Conservation (phyloP, 2,113 vertebrate species). For the Coryphaenoides rupestris region DNA sequence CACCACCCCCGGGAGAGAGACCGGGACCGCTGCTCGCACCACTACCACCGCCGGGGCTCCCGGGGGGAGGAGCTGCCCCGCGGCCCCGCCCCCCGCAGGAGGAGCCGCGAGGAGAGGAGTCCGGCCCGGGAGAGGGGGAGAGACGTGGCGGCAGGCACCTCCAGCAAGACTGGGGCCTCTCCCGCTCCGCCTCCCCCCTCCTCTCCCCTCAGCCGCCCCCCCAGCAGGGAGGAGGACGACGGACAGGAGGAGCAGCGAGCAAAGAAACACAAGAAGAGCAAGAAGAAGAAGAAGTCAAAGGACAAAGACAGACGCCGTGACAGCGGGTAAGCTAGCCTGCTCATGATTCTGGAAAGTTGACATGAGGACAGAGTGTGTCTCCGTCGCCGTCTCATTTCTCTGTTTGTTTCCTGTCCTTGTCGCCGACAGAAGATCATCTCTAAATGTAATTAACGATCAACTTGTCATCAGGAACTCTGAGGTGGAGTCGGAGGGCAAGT, state of each 20-base stretch:
- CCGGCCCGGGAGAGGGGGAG: conserved; percentile 30
- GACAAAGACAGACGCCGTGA: conserved; percentile 80
- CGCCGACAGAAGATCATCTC: too few species aligned
- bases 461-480: conserved; percentile 48
- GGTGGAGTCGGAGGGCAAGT: conserved; percentile 63
- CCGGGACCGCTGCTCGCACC: conserved; percentile 57
- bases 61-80: conserved; percentile 45
- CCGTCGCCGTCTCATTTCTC: too few species aligned
- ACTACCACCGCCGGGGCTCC: conserved; percentile 49
- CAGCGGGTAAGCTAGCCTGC: conserved; percentile 69
- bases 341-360: too few species aligned
- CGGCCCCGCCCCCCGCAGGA: conserved; percentile 42
- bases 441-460: too few species aligned
- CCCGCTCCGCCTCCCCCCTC: conserved; percentile 11
- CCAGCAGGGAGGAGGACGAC: conserved; percentile 26
- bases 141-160: conserved; percentile 27
- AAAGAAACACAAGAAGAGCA: conserved; percentile 86
- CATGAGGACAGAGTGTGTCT: too few species aligned
- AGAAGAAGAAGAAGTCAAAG: conserved; percentile 92
- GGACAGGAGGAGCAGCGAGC: conserved; percentile 54
- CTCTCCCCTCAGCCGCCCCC: neutral
- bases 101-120: conserved; percentile 57
- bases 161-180: conserved; percentile 48
- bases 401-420: too few species aligned
- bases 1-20: conserved; percentile 68